A percentile compares a stretch with the other conserved stretches of the same genome.
Conservation (phyloP, 2,113 vertebrate species). For the Pterocles gutturalis region DNA sequence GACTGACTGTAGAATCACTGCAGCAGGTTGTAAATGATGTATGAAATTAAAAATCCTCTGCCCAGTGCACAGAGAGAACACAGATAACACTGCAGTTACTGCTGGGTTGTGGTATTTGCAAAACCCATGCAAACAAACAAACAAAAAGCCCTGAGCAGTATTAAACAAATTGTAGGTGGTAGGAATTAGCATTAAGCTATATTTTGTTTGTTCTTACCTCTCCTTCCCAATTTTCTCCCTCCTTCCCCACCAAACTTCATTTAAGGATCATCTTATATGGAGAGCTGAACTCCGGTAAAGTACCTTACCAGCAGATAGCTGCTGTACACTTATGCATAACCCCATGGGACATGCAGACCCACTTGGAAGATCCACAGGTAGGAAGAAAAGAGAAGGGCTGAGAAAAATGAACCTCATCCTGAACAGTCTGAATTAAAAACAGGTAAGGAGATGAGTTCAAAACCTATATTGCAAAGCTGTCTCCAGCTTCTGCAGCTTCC, state of each 20-base stretch:
- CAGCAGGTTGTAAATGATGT: conserved; percentile 26
- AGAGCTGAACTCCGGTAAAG: not conserved
- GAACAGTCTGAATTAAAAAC: not conserved
- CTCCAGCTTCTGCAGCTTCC: not conserved
- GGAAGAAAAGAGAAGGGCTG: not conserved
- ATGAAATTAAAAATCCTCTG: conserved; percentile 51
- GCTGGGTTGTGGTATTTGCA: not conserved
- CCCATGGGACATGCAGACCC: not conserved
- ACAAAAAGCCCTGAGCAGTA: not conserved
- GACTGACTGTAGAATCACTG: not conserved
- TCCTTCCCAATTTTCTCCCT: not conserved
- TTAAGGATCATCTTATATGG: not conserved
- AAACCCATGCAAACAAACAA: not conserved
- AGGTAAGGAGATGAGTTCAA: not conserved
- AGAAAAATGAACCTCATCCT: not conserved
- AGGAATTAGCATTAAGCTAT: not conserved
- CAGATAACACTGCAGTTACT: not conserved
- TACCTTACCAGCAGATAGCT: not conserved
- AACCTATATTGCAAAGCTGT: not conserved
- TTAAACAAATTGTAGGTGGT: not conserved
- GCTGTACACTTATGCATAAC: not conserved
- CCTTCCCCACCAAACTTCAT: not conserved
- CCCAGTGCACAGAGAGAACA: not conserved
- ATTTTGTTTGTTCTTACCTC: not conserved
- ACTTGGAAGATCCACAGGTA: not conserved